Conservation (phyloP, 2,113 vertebrate species). For the Cyprinodon brontotheroides region DNA sequence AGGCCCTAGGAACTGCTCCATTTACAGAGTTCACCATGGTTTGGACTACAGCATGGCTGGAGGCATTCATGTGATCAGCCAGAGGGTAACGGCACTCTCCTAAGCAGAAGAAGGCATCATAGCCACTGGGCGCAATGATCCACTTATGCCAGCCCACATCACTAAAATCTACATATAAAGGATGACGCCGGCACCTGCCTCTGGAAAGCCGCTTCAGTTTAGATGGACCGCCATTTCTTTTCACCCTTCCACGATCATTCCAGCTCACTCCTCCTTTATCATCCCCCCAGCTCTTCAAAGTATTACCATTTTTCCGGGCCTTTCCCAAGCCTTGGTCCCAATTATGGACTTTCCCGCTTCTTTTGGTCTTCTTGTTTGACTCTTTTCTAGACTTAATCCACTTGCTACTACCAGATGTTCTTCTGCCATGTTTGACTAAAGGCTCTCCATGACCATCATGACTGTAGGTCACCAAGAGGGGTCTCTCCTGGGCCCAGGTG, state of each 20-base stretch:
- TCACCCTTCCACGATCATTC: conserved; percentile 69
- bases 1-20: conserved; percentile 79
- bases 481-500: conserved; percentile 83
- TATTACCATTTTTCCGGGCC: conserved; percentile 42
- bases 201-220: conserved; percentile 80
- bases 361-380: conserved; percentile 57
- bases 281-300: conserved; percentile 42
- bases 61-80: conserved; percentile 87
- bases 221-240: conserved; percentile 75
- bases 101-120: conserved; percentile 85
- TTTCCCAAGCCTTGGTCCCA: conserved; percentile 44
- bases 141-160: conserved; percentile 86
- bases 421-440: conserved; percentile 70
- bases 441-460: conserved; percentile 80
- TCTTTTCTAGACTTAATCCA: conserved; percentile 65
- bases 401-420: conserved; percentile 46
- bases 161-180: conserved; percentile 84
- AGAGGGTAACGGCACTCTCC: conserved; percentile 85
- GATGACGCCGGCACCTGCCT: conserved; percentile 80
- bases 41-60: conserved; percentile 86
- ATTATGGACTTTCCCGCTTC: conserved; percentile 55
- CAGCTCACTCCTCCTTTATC: conserved; percentile 52
- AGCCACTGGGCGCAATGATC: conserved; percentile 85
- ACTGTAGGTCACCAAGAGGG: conserved; percentile 83
- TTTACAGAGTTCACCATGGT: conserved; percentile 86